Evolutionary conservation across 2,113 vertebrate genomes (phyloP).

Genomic region (rabbit (Oryctolagus cuniculus)): mOryCun1.1 NC_091440.1:135382001-135382500

Average conservation of each 20-base stretch:
- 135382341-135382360: conserved; percentile 23
- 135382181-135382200: not conserved
- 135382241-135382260: conserved; percentile 9
- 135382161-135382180: not conserved
- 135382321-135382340: conserved; percentile 23
- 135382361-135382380: conserved; percentile 44
- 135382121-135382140: conserved; percentile 36
- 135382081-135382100: conserved; percentile 30
- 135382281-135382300: conserved; percentile 38
- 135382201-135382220: not conserved
- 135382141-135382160: not conserved
- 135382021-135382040: conserved; percentile 60
- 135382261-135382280: conserved; percentile 14
- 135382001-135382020: conserved; percentile 56
- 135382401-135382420: not conserved
- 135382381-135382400: not conserved
- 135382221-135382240: not conserved
- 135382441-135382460: not conserved
- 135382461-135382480: not conserved
- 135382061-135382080: conserved; percentile 49
- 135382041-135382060: conserved; percentile 52
- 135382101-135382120: conserved; percentile 40
- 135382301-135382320: not conserved
- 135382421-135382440: conserved; percentile 41
- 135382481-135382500: not conserved